Evolutionary conservation across 2,888 invertebrate genomes (phyloP).

Genomic region (Drosophila melanocephala): DNA sequence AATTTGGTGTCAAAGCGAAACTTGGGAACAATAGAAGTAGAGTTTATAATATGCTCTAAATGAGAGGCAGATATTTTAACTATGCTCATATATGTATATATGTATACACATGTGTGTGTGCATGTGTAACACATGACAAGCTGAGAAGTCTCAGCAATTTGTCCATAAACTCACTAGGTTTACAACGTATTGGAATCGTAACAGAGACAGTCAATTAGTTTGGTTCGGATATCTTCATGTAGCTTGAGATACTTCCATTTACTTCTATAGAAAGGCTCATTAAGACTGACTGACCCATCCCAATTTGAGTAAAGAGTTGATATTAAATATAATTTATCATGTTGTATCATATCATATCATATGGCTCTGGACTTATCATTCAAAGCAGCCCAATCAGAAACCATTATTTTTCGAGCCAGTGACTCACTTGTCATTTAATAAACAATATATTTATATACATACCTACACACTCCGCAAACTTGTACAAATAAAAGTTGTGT

Average conservation of each 20-base stretch:
- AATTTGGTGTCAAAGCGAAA: constrained; percentile 74
- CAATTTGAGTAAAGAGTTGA: neutral
- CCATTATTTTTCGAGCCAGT: constrained; percentile 42
- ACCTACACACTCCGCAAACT: constrained; percentile 19
- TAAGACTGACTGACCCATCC: neutral
- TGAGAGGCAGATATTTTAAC: constrained; percentile 21
- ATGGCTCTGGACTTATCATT: constrained; percentile 35
- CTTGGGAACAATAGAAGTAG: constrained; percentile 68
- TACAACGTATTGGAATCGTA: neutral
- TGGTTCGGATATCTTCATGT: neutral
- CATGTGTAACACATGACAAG: constrained; percentile 9
- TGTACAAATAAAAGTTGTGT: neutral
- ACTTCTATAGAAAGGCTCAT: neutral
- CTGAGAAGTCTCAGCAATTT: neutral
- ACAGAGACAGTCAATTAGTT: neutral
- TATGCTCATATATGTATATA: neutral
- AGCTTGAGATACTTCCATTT: neutral
- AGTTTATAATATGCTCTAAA: constrained; percentile 45
- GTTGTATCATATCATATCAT: constrained; percentile 24
- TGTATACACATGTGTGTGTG: neutral
- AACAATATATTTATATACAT: constrained; percentile 53
- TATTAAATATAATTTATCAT: constrained; percentile 8
- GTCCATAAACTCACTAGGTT: neutral
- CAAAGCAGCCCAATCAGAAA: constrained; percentile 18
- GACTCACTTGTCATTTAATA: constrained; percentile 72